A percentile compares a stretch with the other conserved stretches of the same genome.
Evolutionary conservation across 1,140 invertebrate genomes (phyloP).

Genomic region (Musca domestica): DNA sequence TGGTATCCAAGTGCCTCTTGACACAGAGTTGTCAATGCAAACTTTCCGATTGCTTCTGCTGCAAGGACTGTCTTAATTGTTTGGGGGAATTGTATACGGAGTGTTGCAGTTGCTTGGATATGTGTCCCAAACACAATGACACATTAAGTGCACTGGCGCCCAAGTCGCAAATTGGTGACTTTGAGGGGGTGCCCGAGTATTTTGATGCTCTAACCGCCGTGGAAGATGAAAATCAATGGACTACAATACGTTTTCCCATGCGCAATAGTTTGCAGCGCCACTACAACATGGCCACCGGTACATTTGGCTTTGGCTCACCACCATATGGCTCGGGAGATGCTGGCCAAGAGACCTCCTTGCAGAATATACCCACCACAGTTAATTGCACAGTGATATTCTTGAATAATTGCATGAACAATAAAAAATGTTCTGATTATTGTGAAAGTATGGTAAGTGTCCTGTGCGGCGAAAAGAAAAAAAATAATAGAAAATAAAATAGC

Average conservation of each 20-base stretch:
- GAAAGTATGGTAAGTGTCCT: conserved; percentile 39
- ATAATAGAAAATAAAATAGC: background rate
- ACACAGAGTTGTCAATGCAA: conserved; percentile 95
- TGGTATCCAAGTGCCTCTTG: conserved; percentile 93
- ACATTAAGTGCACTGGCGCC: conserved; percentile 66
- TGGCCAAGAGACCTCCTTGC: background rate
- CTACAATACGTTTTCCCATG: conserved; percentile 69
- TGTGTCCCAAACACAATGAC: conserved; percentile 84
- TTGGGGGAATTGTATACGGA: conserved; percentile 84
- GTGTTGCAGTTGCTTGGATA: conserved; percentile 90
- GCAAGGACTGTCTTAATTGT: conserved; percentile 87
- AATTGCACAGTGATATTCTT: conserved; percentile 94
- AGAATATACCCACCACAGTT: conserved; percentile 60
- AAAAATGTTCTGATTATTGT: conserved; percentile 64
- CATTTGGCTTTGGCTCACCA: conserved; percentile 20
- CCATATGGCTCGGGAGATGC: conserved; percentile 9
- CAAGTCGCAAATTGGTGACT: conserved; percentile 83
- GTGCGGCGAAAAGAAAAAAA: background rate
- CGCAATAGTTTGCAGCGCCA: conserved; percentile 35
- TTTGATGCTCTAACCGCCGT: conserved; percentile 81
- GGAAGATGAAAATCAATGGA: conserved; percentile 70
- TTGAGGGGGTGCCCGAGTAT: conserved; percentile 75
- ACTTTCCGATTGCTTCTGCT: conserved; percentile 84
- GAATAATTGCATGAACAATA: conserved; percentile 83
- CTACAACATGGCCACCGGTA: conserved; percentile 60